These are phyloP conservation scores for Falco naumanni DNA, from an alignment of 2,797 vertebrate species.

Conservation along the genomic window DNA sequence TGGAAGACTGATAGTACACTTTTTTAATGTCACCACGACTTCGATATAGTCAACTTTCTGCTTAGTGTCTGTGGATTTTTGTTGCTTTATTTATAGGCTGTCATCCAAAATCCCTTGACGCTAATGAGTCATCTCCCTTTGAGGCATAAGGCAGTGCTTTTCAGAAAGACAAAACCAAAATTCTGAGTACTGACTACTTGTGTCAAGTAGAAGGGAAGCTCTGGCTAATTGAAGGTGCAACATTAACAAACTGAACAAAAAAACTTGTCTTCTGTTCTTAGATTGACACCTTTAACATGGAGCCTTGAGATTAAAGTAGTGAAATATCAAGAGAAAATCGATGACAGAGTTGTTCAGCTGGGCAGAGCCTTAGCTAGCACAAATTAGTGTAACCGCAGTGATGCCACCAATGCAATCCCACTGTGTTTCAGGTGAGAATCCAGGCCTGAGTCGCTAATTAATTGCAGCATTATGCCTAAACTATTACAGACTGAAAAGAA, in stretches of 20 bases:
- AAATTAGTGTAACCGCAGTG: background rate
- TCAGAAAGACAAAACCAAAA: constrained; percentile 18
- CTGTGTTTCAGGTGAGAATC: constrained; percentile 18
- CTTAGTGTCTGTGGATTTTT: background rate
- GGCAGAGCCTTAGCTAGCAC: background rate
- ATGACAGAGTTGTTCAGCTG: background rate
- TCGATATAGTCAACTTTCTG: background rate
- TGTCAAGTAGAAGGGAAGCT: background rate
- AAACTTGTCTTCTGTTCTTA: background rate
- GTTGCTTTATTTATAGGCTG: constrained; percentile 57
- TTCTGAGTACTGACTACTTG: background rate
- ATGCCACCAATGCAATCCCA: background rate
- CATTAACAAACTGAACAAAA: background rate
- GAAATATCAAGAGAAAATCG: background rate
- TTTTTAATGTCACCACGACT: background rate
- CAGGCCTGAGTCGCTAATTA: constrained; percentile 10
- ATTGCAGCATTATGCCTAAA: background rate
- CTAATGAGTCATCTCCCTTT: constrained; percentile 46
- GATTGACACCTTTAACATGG: background rate
- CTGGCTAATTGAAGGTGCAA: constrained; percentile 22
- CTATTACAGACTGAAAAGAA: background rate
- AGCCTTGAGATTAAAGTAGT: background rate
- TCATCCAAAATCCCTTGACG: constrained; percentile 58
- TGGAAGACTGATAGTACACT: background rate
- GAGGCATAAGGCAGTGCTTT: background rate